phyloP scores from a whole-genome alignment of 1,140 invertebrate species.

The Papilio machaon region DNA sequence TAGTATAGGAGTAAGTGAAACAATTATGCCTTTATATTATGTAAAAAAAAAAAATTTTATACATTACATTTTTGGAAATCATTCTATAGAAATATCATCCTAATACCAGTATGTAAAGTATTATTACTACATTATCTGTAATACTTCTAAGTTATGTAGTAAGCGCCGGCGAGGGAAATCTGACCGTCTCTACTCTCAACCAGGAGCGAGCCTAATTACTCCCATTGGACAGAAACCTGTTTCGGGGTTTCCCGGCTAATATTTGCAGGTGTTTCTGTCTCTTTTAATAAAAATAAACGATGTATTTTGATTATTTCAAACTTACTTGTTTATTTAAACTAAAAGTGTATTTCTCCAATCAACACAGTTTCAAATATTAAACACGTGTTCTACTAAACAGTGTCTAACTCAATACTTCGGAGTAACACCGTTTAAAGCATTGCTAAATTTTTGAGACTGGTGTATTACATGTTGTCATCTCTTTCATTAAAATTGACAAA shows the following conservation, averaged over 20 bases:
- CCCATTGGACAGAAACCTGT: neutral
- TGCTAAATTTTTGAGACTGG: too few species aligned
- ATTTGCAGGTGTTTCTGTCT: neutral
- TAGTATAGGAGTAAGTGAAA: too few species aligned
- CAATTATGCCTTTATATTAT: too few species aligned
- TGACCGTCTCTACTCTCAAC: neutral
- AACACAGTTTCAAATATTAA: too few species aligned
- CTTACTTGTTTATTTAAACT: neutral
- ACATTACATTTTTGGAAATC: neutral
- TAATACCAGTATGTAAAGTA: neutral
- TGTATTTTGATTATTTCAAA: neutral
- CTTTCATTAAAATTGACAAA: too few species aligned
- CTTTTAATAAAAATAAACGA: neutral
- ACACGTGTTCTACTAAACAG: too few species aligned
- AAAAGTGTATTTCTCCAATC: neutral
- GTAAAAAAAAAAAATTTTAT: too few species aligned
- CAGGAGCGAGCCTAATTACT: neutral
- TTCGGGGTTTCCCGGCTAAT: neutral
- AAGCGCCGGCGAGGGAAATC: conserved; percentile 1
- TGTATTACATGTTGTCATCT: too few species aligned
- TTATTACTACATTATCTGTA: neutral
- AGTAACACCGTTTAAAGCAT: too few species aligned
- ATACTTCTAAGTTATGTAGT: neutral
- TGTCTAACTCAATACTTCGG: too few species aligned
- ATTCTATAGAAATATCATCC: neutral